Percentiles rank a stretch among this genome's conserved stretches.
These are phyloP conservation scores for Simalia tracyae DNA, from an alignment of 2,797 vertebrate genomes.

Conservation along the genomic window DNA sequence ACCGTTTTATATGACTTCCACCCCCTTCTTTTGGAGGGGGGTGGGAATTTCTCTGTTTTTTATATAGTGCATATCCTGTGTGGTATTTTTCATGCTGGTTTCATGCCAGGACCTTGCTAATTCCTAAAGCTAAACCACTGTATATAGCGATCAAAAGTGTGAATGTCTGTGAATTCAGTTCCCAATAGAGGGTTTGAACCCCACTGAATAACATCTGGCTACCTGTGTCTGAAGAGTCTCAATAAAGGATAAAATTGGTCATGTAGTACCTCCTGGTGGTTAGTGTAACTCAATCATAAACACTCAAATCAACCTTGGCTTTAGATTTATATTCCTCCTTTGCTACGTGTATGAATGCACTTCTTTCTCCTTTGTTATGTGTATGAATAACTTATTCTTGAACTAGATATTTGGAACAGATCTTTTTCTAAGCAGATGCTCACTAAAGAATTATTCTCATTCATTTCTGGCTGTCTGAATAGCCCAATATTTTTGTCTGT, in stretches of 20 bases:
- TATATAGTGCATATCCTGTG: background rate
- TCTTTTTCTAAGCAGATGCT: background rate
- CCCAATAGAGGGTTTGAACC: background rate
- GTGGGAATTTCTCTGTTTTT: background rate
- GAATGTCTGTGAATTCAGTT: background rate
- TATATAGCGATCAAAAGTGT: background rate
- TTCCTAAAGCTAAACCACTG: background rate
- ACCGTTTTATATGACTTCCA: background rate
- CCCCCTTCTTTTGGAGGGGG: background rate
- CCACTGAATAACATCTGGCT: background rate
- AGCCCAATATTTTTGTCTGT: background rate
- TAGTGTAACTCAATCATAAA: background rate
- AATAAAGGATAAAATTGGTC: background rate
- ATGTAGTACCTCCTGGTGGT: background rate
- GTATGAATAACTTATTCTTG: background rate
- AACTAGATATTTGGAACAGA: background rate
- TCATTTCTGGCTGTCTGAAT: background rate
- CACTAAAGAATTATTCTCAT: background rate
- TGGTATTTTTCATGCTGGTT: background rate
- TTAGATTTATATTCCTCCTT: background rate
- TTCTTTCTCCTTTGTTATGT: background rate
- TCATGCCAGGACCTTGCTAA: background rate
- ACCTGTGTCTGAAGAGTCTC: background rate
- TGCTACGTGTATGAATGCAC: background rate
- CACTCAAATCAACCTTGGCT: background rate